phyloP scores from a whole-genome alignment of 1,140 invertebrate species.

The Planococcus citri region DNA sequence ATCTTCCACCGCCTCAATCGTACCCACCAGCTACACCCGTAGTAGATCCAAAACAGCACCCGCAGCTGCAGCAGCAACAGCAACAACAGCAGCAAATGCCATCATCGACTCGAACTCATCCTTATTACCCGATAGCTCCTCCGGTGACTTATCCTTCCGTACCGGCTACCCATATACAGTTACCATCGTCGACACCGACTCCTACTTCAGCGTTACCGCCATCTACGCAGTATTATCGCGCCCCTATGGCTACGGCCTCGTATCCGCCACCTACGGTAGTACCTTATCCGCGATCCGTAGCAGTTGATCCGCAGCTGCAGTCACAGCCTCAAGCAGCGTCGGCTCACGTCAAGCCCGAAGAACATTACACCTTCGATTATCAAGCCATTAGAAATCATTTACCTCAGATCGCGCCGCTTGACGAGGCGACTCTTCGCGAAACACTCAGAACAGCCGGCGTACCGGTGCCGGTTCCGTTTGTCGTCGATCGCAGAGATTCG shows the following conservation, averaged over 20 bases:
- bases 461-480: no score
- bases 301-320: no score
- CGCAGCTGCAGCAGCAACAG: no score
- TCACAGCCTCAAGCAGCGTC: no score
- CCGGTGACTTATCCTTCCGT: not conserved
- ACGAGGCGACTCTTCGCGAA: no score
- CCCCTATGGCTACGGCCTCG: not conserved
- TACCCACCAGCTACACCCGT: not conserved
- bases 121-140: not conserved
- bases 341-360: not conserved
- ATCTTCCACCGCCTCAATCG: not conserved
- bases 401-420: no score
- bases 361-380: not conserved
- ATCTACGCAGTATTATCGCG: not conserved
- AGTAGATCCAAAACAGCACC: not conserved
- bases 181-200: not conserved
- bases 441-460: no score
- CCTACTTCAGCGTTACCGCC: not conserved
- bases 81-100: no score
- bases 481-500: no score
- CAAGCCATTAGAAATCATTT: not conserved
- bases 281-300: no score
- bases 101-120: not conserved
- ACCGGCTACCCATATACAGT: not conserved
- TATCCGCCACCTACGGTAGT: not conserved